These are phyloP conservation scores for Caenorhabditis brenneri DNA, from an alignment of 1,140 invertebrate species.

Conservation along the genomic window DNA sequence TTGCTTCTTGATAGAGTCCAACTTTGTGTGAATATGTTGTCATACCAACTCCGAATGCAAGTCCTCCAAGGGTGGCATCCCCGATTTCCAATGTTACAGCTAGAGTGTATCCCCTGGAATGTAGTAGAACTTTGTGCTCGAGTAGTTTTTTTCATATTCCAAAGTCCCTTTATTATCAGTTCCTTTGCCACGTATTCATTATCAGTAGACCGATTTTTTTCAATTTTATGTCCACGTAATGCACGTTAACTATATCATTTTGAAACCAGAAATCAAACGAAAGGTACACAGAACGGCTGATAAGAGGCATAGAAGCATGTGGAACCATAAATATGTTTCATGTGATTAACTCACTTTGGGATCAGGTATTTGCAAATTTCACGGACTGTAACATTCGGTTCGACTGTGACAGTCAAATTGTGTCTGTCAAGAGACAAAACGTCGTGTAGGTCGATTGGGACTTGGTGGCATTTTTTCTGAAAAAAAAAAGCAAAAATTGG, in stretches of 20 bases:
- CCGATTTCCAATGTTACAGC: constrained; percentile 75
- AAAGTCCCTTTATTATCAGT: background rate
- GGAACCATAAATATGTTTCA: too few species aligned
- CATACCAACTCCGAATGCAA: constrained; percentile 75
- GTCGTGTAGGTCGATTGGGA: constrained; percentile 75
- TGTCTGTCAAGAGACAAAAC: constrained; percentile 73
- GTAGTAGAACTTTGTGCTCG: background rate
- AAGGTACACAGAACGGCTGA: background rate
- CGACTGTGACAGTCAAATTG: constrained; percentile 73
- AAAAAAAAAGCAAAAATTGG: too few species aligned
- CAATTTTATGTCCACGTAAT: background rate
- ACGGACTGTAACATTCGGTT: constrained; percentile 74
- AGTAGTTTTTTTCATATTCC: background rate
- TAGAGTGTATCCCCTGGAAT: constrained; percentile 73
- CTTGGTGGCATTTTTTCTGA: constrained; percentile 75
- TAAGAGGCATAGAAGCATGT: background rate
- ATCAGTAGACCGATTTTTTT: background rate
- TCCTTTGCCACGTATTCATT: background rate
- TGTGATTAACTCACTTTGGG: constrained; percentile 65
- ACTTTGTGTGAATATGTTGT: constrained; percentile 72
- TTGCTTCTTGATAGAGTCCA: constrained; percentile 75
- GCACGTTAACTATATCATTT: background rate
- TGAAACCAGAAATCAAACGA: background rate
- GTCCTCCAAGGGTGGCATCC: constrained; percentile 75
- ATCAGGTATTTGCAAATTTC: constrained; percentile 74